These are phyloP conservation scores for Orientallactaga bullata DNA, from an alignment of 2,113 vertebrate species.

Conservation along the genomic window DNA sequence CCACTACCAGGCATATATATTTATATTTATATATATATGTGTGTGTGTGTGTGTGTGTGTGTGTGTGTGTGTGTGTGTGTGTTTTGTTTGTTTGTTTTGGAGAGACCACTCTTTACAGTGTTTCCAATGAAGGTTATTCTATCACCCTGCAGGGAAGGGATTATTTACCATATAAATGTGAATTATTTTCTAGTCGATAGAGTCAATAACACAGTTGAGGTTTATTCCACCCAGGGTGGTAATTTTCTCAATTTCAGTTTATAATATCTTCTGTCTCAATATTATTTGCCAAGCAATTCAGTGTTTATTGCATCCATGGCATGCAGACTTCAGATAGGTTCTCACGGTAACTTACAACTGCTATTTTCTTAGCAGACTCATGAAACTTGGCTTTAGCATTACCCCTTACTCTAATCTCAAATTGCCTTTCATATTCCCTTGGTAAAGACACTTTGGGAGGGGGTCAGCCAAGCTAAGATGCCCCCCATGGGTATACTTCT, in stretches of 20 bases:
- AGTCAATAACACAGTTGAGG: not conserved
- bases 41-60: no score
- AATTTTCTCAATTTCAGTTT: conserved; percentile 7
- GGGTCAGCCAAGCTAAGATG: conserved; percentile 15
- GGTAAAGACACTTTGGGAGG: conserved; percentile 14
- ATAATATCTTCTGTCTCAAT: not conserved
- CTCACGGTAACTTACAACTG: not conserved
- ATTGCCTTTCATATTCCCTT: conserved; percentile 35
- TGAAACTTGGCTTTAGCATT: not conserved
- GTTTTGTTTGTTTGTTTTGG: not conserved
- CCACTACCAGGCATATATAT: not conserved
- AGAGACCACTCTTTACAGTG: not conserved
- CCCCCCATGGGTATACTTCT: not conserved
- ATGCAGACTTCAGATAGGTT: not conserved
- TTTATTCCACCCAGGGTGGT: not conserved
- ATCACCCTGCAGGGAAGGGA: not conserved
- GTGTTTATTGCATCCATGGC: not conserved
- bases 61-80: no score
- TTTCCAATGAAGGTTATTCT: not conserved
- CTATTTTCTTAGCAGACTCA: conserved; percentile 13
- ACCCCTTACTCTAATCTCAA: not conserved
- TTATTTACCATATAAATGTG: not conserved
- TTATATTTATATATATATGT: no score
- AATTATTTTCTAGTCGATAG: conserved; percentile 40
- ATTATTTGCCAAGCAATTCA: not conserved